These are phyloP conservation scores for Battus philenor DNA, from an alignment of 1,140 invertebrate genomes.

Conservation along the genomic window DNA sequence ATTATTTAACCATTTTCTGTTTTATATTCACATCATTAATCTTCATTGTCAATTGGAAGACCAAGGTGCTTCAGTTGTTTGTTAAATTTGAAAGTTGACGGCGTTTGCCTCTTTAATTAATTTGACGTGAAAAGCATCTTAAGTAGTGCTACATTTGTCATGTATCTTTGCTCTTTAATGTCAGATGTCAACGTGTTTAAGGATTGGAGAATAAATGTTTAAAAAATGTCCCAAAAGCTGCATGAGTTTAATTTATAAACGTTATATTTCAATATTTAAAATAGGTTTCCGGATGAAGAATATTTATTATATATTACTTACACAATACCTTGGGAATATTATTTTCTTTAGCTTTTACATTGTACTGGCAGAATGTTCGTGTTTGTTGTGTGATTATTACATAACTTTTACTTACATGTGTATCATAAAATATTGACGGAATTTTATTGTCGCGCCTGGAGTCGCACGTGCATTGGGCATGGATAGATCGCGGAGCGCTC, in stretches of 20 bases:
- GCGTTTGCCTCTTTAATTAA: not conserved
- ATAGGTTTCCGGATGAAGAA: no score
- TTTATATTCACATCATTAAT: conserved; percentile 9
- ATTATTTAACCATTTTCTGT: conserved; percentile 16
- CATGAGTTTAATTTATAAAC: no score
- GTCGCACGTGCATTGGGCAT: conserved; percentile 63
- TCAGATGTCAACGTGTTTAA: not conserved
- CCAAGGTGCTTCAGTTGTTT: not conserved
- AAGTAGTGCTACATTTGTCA: not conserved
- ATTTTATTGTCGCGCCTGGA: conserved; percentile 44
- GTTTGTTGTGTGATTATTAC: no score
- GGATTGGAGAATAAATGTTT: not conserved
- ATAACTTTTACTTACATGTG: conserved; percentile 66
- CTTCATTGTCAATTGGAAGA: conserved; percentile 4
- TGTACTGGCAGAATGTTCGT: no score
- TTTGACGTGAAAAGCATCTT: not conserved
- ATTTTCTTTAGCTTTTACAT: no score
- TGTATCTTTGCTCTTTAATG: not conserved
- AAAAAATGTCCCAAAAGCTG: no score
- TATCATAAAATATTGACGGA: conserved; percentile 65
- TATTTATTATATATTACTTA: no score
- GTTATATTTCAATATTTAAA: no score
- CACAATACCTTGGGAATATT: no score
- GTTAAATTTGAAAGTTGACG: not conserved
- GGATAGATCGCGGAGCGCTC: conserved; percentile 40